These are phyloP conservation scores for Belgica antarctica DNA, from an alignment of 2,888 invertebrate genomes.

Conservation along the genomic window DNA sequence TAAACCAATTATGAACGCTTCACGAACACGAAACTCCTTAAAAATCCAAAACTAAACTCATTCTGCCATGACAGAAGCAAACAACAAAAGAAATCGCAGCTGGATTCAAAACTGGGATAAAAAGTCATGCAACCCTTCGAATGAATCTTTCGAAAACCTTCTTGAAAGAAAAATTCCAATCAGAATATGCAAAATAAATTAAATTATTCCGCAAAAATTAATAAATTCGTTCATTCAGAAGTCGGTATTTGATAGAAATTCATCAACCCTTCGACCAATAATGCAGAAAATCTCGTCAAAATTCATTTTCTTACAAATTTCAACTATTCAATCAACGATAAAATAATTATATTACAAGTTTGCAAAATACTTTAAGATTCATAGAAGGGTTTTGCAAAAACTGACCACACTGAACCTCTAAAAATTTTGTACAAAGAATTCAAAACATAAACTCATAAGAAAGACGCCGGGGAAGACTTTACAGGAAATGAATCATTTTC, in stretches of 20 bases:
- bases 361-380: constrained; percentile 15
- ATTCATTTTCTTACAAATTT: constrained; percentile 23
- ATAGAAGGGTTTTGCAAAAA: constrained; percentile 26
- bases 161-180: not conserved
- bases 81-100: not conserved
- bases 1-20: constrained; percentile 20
- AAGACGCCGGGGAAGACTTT: not conserved
- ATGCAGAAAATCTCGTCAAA: constrained; percentile 14
- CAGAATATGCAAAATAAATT: not conserved
- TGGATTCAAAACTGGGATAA: not conserved
- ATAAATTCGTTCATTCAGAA: constrained; percentile 27
- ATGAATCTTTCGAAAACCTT: not conserved
- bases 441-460: too few relatives aligned
- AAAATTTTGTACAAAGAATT: too few relatives aligned
- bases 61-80: not conserved
- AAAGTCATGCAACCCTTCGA: not conserved
- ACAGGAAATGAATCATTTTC: constrained; percentile 10
- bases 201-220: constrained; percentile 4
- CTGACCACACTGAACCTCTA: too few relatives aligned
- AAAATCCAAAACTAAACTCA: not conserved
- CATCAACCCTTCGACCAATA: not conserved
- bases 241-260: not conserved
- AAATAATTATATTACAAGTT: constrained; percentile 22
- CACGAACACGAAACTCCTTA: not conserved
- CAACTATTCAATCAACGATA: constrained; percentile 37